Conservation (phyloP, 2,888 invertebrate genomes). For the Drosophila neutralis region DNA sequence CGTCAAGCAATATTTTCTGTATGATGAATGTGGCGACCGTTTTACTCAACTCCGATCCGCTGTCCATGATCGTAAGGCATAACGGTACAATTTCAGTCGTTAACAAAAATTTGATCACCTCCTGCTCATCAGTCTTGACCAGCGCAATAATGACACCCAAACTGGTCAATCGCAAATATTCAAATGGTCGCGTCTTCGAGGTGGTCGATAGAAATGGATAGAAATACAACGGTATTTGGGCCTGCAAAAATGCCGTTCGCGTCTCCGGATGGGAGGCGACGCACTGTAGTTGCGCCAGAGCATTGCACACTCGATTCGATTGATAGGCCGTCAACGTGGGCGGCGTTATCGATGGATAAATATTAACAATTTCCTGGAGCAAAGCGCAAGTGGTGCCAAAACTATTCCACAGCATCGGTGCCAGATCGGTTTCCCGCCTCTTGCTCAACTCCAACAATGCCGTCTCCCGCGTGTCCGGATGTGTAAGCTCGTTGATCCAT, state of each 20-base stretch:
- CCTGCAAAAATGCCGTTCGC: conserved; percentile 96
- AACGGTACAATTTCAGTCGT: conserved; percentile 99
- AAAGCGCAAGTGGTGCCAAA: conserved; percentile 96
- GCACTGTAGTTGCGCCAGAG: conserved; percentile 98
- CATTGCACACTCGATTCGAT: conserved; percentile 99
- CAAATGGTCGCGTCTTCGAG: conserved; percentile 99
- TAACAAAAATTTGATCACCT: conserved; percentile 98
- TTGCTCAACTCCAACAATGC: conserved; percentile 97
- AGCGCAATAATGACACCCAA: conserved; percentile 99
- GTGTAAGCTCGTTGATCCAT: conserved; percentile 88
- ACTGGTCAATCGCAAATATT: conserved; percentile 98
- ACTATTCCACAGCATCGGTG: conserved; percentile 99
- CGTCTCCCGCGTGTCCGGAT: conserved; percentile 97
- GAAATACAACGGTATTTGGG: conserved; percentile 98
- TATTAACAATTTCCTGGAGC: conserved; percentile 98
- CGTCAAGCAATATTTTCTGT: conserved; percentile 98
- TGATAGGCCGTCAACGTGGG: conserved; percentile 98
- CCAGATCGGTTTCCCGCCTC: conserved; percentile 93
- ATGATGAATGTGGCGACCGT: conserved; percentile 99
- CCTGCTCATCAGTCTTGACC: conserved; percentile 99
- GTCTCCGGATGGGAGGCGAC: conserved; percentile 99
- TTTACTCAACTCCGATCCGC: conserved; percentile 98
- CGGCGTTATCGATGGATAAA: conserved; percentile 99
- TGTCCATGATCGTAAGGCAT: conserved; percentile 99
- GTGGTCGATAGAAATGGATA: conserved; percentile 99